Percentiles rank a stretch among this genome's conserved stretches.
phyloP scores from a whole-genome alignment of 2,797 vertebrate species.

The Diplodus sargus region DNA sequence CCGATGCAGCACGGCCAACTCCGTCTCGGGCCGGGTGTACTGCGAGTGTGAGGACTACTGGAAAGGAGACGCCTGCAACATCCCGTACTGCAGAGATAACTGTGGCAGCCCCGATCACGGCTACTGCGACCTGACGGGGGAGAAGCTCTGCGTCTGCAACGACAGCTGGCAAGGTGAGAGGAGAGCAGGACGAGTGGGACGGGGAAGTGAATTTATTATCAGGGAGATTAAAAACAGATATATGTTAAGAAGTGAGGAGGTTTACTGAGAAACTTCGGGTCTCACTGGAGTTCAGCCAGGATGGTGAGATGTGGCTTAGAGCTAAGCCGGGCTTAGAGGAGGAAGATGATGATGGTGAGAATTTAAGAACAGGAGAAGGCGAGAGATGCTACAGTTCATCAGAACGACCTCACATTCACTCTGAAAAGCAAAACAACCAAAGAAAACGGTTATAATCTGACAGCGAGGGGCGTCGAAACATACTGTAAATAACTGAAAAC shows the following conservation, averaged over 20 bases:
- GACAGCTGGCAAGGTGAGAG: slow-evolving; percentile 95
- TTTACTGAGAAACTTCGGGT: neutral
- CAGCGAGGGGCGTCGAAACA: too few relatives aligned
- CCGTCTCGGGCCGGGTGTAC: slow-evolving; percentile 87
- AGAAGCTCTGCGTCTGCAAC: slow-evolving; percentile 95
- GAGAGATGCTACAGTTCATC: neutral
- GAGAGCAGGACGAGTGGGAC: neutral
- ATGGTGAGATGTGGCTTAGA: neutral
- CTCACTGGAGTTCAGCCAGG: neutral
- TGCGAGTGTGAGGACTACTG: slow-evolving; percentile 96
- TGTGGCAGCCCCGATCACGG: slow-evolving; percentile 95
- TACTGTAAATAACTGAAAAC: too few relatives aligned
- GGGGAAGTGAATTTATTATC: neutral
- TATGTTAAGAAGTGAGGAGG: neutral
- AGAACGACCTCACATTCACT: neutral
- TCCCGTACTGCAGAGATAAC: slow-evolving; percentile 93
- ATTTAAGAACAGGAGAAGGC: neutral
- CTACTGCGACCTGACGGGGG: slow-evolving; percentile 95
- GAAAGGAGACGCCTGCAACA: slow-evolving; percentile 96
- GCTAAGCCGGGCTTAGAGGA: neutral
- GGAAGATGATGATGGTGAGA: neutral
- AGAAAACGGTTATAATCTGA: too few relatives aligned
- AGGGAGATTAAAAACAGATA: neutral
- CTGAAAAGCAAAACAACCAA: too few relatives aligned
- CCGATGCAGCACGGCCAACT: slow-evolving; percentile 89